Evolutionary conservation across 2,888 invertebrate species (phyloP).

Genomic region (Hololepta plana): DNA sequence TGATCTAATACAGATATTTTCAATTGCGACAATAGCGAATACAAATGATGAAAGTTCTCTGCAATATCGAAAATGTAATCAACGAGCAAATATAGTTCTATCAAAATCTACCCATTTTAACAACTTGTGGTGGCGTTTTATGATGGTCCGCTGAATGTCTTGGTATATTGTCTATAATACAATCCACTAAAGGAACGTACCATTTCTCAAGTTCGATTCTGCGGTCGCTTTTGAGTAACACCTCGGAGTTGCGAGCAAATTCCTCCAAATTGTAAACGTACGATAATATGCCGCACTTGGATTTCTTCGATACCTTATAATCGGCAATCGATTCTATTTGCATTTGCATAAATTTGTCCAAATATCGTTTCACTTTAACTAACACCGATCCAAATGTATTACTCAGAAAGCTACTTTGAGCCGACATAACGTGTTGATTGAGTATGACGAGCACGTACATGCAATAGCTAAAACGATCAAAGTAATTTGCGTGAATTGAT

Average conservation of each 20-base stretch:
- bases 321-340: conserved; percentile 69
- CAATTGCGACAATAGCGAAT: conserved; percentile 67
- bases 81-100: too few relatives aligned
- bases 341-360: conserved; percentile 79
- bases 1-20: conserved; percentile 79
- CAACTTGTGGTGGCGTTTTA: conserved; percentile 82
- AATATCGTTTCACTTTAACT: conserved; percentile 75
- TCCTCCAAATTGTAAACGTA: conserved; percentile 83
- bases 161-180: conserved; percentile 68
- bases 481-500: conserved; percentile 2
- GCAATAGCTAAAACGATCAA: conserved; percentile 55
- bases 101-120: conserved; percentile 54
- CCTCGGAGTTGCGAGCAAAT: conserved; percentile 74
- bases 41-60: conserved; percentile 93
- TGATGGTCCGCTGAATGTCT: conserved; percentile 66
- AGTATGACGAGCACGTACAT: conserved; percentile 84
- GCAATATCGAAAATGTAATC: conserved; percentile 16
- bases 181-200: conserved; percentile 63
- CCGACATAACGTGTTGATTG: conserved; percentile 83
- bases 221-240: conserved; percentile 73
- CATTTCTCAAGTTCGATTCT: conserved; percentile 85
- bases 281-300: conserved; percentile 77
- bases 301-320: conserved; percentile 48
- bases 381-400: conserved; percentile 75
- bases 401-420: conserved; percentile 73